These are phyloP conservation scores for Odontophorus gujanensis DNA, from an alignment of 2,113 vertebrate species.

Conservation along the genomic window DNA sequence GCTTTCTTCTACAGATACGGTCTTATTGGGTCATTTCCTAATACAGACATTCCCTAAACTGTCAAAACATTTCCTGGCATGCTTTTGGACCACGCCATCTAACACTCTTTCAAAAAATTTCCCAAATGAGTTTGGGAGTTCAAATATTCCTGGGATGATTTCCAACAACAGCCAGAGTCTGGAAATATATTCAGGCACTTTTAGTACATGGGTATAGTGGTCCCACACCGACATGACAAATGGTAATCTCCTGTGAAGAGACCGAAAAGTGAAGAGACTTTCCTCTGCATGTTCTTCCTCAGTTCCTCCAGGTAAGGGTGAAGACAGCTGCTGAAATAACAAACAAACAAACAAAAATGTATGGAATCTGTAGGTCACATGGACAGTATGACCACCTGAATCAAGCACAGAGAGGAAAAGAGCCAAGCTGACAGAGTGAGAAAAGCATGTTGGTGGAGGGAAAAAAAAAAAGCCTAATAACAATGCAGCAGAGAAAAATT, in stretches of 20 bases:
- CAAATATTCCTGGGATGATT: conserved; percentile 23
- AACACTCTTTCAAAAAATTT: background rate
- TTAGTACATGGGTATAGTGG: background rate
- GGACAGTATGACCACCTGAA: background rate
- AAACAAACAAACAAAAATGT: background rate
- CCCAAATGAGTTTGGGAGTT: background rate
- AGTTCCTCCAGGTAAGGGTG: background rate
- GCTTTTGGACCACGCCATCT: conserved; percentile 19
- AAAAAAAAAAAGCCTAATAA: background rate
- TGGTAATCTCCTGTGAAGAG: background rate
- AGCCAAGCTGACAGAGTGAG: background rate
- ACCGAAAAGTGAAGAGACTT: background rate
- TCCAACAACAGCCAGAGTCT: conserved; percentile 26
- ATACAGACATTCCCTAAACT: conserved; percentile 15
- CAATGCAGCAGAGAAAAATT: background rate
- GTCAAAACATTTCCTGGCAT: conserved; percentile 19
- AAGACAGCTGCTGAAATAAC: background rate
- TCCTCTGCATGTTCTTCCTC: background rate
- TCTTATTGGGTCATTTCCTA: background rate
- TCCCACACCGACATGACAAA: background rate
- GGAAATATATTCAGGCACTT: conserved; percentile 18
- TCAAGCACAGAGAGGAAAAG: background rate
- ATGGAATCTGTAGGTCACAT: background rate
- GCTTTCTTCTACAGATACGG: background rate
- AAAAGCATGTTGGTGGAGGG: background rate